These are phyloP conservation scores for Oplegnathus fasciatus DNA, from an alignment of 2,113 vertebrate species.

Conservation along the genomic window DNA sequence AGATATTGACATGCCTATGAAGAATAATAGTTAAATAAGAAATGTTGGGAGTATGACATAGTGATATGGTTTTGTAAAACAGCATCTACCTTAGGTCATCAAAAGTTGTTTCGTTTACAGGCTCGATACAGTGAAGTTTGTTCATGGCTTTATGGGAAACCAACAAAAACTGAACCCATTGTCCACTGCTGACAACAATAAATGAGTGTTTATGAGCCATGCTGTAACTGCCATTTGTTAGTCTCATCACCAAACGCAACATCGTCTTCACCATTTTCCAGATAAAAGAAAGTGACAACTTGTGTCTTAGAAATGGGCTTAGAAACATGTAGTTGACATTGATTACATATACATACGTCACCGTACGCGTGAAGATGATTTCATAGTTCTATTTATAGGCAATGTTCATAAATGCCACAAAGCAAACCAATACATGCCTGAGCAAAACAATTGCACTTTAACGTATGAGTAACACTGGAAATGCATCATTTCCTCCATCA, in stretches of 20 bases:
- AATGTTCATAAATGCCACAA: background rate
- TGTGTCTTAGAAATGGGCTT: background rate
- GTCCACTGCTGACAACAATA: background rate
- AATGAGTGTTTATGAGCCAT: slow-evolving; percentile 2
- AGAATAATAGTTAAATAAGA: background rate
- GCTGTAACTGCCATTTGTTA: background rate
- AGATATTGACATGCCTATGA: background rate
- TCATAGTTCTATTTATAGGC: background rate
- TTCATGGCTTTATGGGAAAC: background rate
- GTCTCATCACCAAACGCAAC: background rate
- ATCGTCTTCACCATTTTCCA: background rate
- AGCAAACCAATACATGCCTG: background rate
- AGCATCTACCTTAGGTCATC: background rate
- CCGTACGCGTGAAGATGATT: background rate
- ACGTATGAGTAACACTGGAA: background rate
- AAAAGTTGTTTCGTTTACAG: background rate
- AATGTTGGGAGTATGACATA: background rate
- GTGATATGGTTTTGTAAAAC: background rate
- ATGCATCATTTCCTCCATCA: background rate
- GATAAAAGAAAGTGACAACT: slow-evolving; percentile 17
- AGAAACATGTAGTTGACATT: background rate
- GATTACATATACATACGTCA: background rate
- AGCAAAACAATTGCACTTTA: background rate
- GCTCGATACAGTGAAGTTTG: background rate
- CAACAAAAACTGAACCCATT: background rate